A percentile compares a stretch with the other conserved stretches of the same genome.
These are phyloP conservation scores for Orthosia incerta DNA, from an alignment of 2,888 invertebrate genomes.

Conservation along the genomic window DNA sequence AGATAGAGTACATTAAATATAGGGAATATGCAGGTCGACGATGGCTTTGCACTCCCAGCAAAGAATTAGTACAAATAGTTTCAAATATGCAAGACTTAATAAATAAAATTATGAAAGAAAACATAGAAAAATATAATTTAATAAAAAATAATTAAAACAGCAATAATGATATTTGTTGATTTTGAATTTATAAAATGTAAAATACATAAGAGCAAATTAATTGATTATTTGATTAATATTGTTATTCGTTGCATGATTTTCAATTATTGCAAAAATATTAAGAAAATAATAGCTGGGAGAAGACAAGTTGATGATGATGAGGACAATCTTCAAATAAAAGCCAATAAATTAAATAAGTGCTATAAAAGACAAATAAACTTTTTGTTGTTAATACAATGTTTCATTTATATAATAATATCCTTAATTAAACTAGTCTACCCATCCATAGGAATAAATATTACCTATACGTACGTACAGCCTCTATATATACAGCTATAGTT, in stretches of 20 bases:
- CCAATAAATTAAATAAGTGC: not conserved
- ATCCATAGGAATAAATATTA: no score
- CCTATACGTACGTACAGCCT: no score
- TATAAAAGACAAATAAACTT: conserved; percentile 15
- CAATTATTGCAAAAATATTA: conserved; percentile 40
- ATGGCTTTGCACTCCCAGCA: conserved; percentile 57
- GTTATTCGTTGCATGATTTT: conserved; percentile 16
- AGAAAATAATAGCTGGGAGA: conserved; percentile 25
- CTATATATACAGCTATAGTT: no score
- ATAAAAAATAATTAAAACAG: conserved; percentile 50
- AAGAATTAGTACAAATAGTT: conserved; percentile 28
- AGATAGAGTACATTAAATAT: conserved; percentile 30
- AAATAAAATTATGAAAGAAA: conserved; percentile 33
- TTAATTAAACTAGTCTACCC: no score
- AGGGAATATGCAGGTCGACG: conserved; percentile 57
- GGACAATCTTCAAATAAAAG: conserved; percentile 10
- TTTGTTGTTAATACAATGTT: no score
- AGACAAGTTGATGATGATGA: conserved; percentile 38
- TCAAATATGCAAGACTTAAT: conserved; percentile 49
- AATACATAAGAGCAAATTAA: conserved; percentile 10
- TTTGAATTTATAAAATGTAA: conserved; percentile 41
- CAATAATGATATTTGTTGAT: conserved; percentile 25
- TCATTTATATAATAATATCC: no score
- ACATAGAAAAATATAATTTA: conserved; percentile 35
- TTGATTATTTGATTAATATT: conserved; percentile 20